Base-by-base conservation (phyloP, 2,113 vertebrate genomes). In the Megaceryle maxima region DNA sequence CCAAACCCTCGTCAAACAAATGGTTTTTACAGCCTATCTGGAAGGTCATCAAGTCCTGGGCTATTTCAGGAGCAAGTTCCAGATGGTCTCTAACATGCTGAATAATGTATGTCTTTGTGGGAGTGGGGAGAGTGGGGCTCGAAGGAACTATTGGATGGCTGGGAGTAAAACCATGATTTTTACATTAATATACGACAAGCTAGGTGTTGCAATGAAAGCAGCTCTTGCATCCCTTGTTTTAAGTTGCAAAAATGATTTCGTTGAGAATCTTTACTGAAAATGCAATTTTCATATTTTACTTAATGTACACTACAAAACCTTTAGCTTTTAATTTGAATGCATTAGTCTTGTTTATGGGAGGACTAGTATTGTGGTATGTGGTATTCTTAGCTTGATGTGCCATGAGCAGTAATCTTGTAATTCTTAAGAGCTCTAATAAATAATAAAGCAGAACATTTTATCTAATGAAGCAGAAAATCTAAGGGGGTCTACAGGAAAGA, bases 11-110 rank as follows among this genome's bases (percentile, higher is more conserved):
- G 88, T 91, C 92, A 94, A 94, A 74, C 83, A 90, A 94, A 94
- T 87, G 96, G 12, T 24, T 93, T 95, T 95, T 92, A 53, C 10
- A 44, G 87, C 1, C 0, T 94, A 79, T 92, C 95, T 92, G 86
- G 92, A 96, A 97, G 96, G 96, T 96, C 95, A 92, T 94, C 92
- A 95, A 94, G 87, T 96, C 92, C 93, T 91, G 87, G 91, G 91
- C 94, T 97, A 88, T 96, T 96, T 97, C 88, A 94, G 96, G 94
- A 94, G 88, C 81, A 67, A 62, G 60, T 96, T 97, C 93, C 95
- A 96, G 96, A 96, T 95, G 91, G 94, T 95, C 92, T 89, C 67
- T 31, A 87, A 29, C 74, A 33, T 80, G 50, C 95, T 95, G 94
- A 95, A 96, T 97, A 94, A 96, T 94, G 87, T 85, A 94, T 94